Evolutionary conservation across 2,888 invertebrate species (phyloP), one percentile per base, ranked within the genome.

Genomic region (Euphydryas editha): DNA sequence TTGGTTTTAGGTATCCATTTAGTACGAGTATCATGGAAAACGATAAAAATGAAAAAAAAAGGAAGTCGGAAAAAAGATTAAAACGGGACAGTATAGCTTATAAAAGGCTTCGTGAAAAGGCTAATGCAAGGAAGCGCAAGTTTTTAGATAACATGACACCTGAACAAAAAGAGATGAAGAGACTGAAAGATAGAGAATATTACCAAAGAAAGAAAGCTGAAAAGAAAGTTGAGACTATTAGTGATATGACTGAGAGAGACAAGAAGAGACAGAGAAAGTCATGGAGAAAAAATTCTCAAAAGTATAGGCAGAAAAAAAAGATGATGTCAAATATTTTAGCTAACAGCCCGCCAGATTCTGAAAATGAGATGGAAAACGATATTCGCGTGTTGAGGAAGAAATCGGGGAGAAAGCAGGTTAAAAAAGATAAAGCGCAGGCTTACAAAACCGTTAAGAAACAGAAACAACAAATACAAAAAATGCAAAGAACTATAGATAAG

Each of bases 101-200:
- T 17, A 46, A 46, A 17, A 46, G 15, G 8, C 17, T 17, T 5
- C 46, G 46, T 17, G 46, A 54, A 62, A 59, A 62, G 55, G 59
- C 62, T 51, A 69, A 69, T 44, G 59, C 57, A 57, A 63, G 66
- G 36, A 69, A 69, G n/a, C 60, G 63, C 20, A 65, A 56, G 36
- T 70, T 62, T 67, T 59, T 70, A 18, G 55, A 62, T 44, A 65
- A 68, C 30, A 68, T 68, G 65, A 65, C 62, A 30, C 49, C 39
- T n/a, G 62, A 65, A 49, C 55, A 70, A 42, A 62, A 17, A 55
- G 55, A 59, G 54, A 59, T 54, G 54, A 67, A 62, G 49, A 55
- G 59, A 62, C 57, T 58, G 55, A 71, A 71, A 58, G 69, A 71
- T 59, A 68, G 61, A 57, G 61, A 65, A 56, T 70, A 68, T 63